A percentile compares a stretch with the other conserved stretches of the same genome.
phyloP scores from a whole-genome alignment of 2,797 vertebrate species.

The Halcyon smyrnensis region DNA sequence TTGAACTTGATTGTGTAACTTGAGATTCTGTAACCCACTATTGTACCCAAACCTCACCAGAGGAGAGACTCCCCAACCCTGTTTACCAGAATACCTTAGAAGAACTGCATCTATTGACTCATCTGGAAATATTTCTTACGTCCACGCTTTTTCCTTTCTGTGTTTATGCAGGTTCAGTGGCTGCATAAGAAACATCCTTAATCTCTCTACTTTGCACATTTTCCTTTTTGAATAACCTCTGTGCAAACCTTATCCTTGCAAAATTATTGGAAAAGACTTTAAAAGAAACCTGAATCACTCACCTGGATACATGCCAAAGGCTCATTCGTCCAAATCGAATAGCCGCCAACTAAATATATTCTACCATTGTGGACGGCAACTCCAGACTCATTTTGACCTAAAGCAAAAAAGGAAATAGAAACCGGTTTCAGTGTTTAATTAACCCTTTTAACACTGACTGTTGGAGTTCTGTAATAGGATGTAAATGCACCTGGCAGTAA shows the following conservation, averaged over 20 bases:
- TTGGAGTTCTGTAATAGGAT: not conserved
- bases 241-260: slow-evolving; percentile 35
- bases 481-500: not conserved
- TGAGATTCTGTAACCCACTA: not conserved
- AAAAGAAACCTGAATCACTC: slow-evolving; percentile 71
- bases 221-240: slow-evolving; percentile 30
- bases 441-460: slow-evolving; percentile 55
- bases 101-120: not conserved
- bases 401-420: slow-evolving; percentile 70
- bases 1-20: not conserved
- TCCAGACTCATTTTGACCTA: slow-evolving; percentile 97
- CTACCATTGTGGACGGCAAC: slow-evolving; percentile 94
- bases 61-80: not conserved
- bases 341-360: slow-evolving; percentile 98
- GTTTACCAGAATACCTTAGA: not conserved
- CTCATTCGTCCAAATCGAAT: slow-evolving; percentile 99
- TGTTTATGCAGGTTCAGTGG: slow-evolving; percentile 7
- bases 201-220: slow-evolving; percentile 16
- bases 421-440: slow-evolving; percentile 61
- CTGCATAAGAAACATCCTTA: slow-evolving; percentile 7
- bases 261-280: slow-evolving; percentile 54
- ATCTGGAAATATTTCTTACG: not conserved
- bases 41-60: not conserved
- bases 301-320: slow-evolving; percentile 98
- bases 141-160: not conserved